phyloP scores from a whole-genome alignment of 1,140 invertebrate genomes.

The Dendroctonus ponderosae region DNA sequence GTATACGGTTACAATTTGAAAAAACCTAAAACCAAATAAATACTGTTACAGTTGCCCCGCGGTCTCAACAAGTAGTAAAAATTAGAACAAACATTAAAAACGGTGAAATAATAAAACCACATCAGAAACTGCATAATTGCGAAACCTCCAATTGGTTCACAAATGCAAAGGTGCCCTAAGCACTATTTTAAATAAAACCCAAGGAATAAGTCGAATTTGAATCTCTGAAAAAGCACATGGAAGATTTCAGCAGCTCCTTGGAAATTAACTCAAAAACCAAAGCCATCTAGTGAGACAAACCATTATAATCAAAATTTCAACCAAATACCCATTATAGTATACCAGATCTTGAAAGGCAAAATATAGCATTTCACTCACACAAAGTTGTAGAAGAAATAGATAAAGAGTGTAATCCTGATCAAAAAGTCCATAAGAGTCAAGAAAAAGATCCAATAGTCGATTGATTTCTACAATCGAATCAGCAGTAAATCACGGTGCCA shows the following conservation, averaged over 20 bases:
- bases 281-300: too few relatives aligned
- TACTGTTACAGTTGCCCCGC: neutral
- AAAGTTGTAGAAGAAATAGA: neutral
- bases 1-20: constrained; percentile 10
- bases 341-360: too few relatives aligned
- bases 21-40: neutral
- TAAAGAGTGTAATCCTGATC: neutral
- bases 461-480: constrained; percentile 11
- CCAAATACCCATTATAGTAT: too few relatives aligned
- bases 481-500: constrained; percentile 24
- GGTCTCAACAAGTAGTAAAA: constrained; percentile 5
- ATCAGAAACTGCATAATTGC: constrained; percentile 20
- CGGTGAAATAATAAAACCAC: constrained; percentile 22
- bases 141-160: constrained; percentile 23
- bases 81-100: constrained; percentile 15
- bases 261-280: too few relatives aligned
- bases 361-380: neutral
- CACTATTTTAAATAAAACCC: constrained; percentile 13
- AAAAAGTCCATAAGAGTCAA: constrained; percentile 9
- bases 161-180: constrained; percentile 7
- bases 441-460: constrained; percentile 21
- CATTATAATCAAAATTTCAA: too few relatives aligned
- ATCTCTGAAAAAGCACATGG: too few relatives aligned
- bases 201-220: neutral
- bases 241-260: neutral